A percentile compares a stretch with the other conserved stretches of the same genome.
Conservation (phyloP, 2,888 invertebrate species). For the Eupeodes latifasciatus region DNA sequence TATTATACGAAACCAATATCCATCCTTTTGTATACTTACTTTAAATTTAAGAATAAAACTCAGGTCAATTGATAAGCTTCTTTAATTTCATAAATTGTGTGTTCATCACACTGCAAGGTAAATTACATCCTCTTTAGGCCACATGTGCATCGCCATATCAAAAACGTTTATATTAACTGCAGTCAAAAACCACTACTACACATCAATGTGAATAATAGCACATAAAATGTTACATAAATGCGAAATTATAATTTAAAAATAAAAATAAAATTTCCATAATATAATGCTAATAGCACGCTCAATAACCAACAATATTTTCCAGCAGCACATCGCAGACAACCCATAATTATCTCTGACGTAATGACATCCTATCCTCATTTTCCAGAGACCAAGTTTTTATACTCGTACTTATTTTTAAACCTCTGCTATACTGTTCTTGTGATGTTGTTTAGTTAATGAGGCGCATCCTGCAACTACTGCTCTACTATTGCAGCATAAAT, state of each 20-base stretch:
- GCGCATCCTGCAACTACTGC: conserved; percentile 29
- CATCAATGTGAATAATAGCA: conserved; percentile 29
- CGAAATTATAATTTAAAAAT: not conserved
- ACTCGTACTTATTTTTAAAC: not conserved
- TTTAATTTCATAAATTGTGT: not conserved
- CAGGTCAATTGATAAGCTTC: conserved; percentile 4
- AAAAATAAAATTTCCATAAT: not conserved
- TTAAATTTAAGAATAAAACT: not conserved
- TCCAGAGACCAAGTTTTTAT: not conserved
- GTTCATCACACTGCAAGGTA: not conserved
- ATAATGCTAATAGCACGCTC: conserved; percentile 55
- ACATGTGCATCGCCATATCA: not conserved
- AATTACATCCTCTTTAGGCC: conserved; percentile 4
- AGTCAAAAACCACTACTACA: conserved; percentile 12
- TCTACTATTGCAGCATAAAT: conserved; percentile 9
- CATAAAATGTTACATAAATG: conserved; percentile 9
- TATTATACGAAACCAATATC: not conserved
- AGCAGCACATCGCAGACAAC: conserved; percentile 50
- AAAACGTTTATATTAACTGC: not conserved
- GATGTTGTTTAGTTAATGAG: not conserved
- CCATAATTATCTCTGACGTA: conserved; percentile 70
- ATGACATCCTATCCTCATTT: conserved; percentile 67
- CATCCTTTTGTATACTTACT: not conserved
- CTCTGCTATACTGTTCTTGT: not conserved
- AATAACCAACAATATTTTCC: conserved; percentile 59